Percentiles rank a stretch among this genome's conserved stretches.
phyloP scores from a whole-genome alignment of 2,888 invertebrate species.

The Drosophila nr. medialis region DNA sequence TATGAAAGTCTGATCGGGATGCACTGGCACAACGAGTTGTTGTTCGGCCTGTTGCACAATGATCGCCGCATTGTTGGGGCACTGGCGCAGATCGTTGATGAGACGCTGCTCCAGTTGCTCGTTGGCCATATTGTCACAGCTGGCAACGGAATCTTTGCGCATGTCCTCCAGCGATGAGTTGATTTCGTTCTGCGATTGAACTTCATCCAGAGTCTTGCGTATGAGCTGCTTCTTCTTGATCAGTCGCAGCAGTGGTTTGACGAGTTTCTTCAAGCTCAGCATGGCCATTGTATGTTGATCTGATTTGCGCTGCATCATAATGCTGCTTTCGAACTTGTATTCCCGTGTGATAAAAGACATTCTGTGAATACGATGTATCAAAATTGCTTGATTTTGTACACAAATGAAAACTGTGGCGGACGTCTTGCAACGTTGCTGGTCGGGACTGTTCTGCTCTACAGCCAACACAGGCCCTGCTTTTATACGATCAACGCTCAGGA shows the following conservation, averaged over 20 bases:
- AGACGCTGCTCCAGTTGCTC: constrained; percentile 92
- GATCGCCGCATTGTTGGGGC: constrained; percentile 89
- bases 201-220: constrained; percentile 81
- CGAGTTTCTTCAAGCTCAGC: constrained; percentile 81
- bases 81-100: constrained; percentile 88
- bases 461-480: constrained; percentile 47
- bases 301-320: constrained; percentile 74
- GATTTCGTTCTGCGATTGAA: constrained; percentile 81
- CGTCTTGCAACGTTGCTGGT: constrained; percentile 56
- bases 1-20: constrained; percentile 80
- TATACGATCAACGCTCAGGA: constrained; percentile 61
- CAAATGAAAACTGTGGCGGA: constrained; percentile 20
- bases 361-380: constrained; percentile 18
- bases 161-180: constrained; percentile 83
- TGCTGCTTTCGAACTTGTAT: constrained; percentile 82
- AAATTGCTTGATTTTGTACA: constrained; percentile 12
- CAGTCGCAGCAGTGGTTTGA: constrained; percentile 82
- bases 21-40: constrained; percentile 78
- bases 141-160: constrained; percentile 82
- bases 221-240: constrained; percentile 82
- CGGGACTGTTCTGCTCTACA: constrained; percentile 66
- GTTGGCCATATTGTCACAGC: constrained; percentile 86
- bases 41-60: constrained; percentile 87
- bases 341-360: constrained; percentile 83
- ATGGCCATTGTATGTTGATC: constrained; percentile 82